Evolutionary conservation across 2,113 vertebrate species (phyloP).

Genomic region (Aspidoscelis tigris): DNA sequence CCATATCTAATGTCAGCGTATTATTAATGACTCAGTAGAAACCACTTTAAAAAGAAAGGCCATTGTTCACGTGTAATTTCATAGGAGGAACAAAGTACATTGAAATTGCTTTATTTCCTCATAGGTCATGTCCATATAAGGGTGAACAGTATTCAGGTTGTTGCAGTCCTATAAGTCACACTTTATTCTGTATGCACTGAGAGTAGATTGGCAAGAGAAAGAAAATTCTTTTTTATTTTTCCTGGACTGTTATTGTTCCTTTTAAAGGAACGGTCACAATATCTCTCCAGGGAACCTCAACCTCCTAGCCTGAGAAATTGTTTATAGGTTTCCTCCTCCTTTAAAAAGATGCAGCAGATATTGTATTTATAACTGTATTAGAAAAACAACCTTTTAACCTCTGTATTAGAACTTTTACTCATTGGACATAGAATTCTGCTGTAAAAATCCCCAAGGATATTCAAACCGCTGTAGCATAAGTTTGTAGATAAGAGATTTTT

Average conservation of each 20-base stretch:
- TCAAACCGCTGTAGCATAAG: slow-evolving; percentile 15
- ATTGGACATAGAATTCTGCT: slow-evolving; percentile 5
- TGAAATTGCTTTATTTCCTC: slow-evolving; percentile 13
- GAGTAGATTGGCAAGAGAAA: background rate
- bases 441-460: background rate
- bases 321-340: slow-evolving; percentile 17
- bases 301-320: background rate
- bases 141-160: background rate
- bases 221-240: slow-evolving; percentile 7
- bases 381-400: slow-evolving; percentile 32
- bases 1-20: slow-evolving; percentile 7
- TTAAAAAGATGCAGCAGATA: slow-evolving; percentile 31
- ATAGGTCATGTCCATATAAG: slow-evolving; percentile 14
- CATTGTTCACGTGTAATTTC: slow-evolving; percentile 20
- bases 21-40: slow-evolving; percentile 28
- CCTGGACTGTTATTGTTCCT: slow-evolving; percentile 1
- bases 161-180: background rate
- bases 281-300: slow-evolving; percentile 5
- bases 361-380: slow-evolving; percentile 33
- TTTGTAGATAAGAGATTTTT: slow-evolving; percentile 7
- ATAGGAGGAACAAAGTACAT: slow-evolving; percentile 15
- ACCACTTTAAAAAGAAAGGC: slow-evolving; percentile 4
- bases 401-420: slow-evolving; percentile 14
- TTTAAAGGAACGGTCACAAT: slow-evolving; percentile 16
- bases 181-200: background rate